Evolutionary conservation across 2,888 invertebrate species (phyloP).

Genomic region (Caenorhabditis sp.): DNA sequence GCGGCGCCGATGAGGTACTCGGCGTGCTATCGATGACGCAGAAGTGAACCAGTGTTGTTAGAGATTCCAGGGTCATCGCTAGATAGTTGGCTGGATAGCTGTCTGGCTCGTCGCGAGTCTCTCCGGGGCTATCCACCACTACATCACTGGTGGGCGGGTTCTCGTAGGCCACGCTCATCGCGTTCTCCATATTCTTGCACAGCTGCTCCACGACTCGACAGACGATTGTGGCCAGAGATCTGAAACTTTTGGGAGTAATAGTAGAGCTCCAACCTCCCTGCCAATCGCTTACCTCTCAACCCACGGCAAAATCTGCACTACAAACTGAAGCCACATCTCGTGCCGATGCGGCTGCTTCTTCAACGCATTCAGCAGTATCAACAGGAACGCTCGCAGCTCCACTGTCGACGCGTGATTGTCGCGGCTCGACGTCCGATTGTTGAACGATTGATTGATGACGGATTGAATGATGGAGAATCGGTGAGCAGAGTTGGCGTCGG

Average conservation of each 20-base stretch:
- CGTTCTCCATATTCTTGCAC: constrained; percentile 89
- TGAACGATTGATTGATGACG: constrained; percentile 68
- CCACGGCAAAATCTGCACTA: constrained; percentile 90
- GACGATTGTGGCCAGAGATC: constrained; percentile 89
- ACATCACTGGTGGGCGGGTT: constrained; percentile 52
- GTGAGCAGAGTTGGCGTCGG: constrained; percentile 62
- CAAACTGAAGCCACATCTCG: constrained; percentile 90
- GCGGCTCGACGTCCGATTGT: constrained; percentile 75
- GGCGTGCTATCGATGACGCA: constrained; percentile 76
- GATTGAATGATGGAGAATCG: constrained; percentile 79
- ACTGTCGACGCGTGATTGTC: constrained; percentile 79
- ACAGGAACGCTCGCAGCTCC: constrained; percentile 91
- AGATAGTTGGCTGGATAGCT: constrained; percentile 80
- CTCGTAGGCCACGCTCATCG: constrained; percentile 65
- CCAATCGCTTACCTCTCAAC: constrained; percentile 85
- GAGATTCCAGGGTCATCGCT: constrained; percentile 77
- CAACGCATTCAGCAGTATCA: constrained; percentile 89
- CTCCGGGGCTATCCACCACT: constrained; percentile 47
- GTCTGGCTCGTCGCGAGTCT: constrained; percentile 54
- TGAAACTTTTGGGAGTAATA: constrained; percentile 84
- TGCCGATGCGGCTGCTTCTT: constrained; percentile 86
- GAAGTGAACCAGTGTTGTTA: constrained; percentile 82
- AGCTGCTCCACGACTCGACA: constrained; percentile 90
- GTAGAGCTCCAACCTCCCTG: background rate
- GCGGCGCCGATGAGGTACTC: constrained; percentile 5